Evolutionary conservation across 1,140 invertebrate genomes (phyloP).

Genomic region (Limonius californicus): DNA sequence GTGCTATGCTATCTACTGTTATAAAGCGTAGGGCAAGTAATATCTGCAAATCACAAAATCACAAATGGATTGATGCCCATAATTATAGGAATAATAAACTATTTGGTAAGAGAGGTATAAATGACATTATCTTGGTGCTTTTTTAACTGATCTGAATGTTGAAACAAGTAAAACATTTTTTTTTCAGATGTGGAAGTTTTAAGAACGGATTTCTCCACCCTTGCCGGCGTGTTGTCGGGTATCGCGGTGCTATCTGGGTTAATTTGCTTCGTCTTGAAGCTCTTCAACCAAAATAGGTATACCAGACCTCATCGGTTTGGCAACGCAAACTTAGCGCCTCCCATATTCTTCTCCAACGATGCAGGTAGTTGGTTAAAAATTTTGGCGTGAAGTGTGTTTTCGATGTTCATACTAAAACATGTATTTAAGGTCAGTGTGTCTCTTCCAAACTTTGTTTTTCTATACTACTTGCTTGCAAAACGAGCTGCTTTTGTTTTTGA

Average conservation of each 20-base stretch:
- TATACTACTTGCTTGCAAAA: neutral
- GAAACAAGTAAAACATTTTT: no score
- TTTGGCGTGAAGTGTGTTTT: neutral
- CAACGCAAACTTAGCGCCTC: constrained; percentile 75
- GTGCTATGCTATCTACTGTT: no score
- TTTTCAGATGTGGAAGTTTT: constrained; percentile 72
- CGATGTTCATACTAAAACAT: no score
- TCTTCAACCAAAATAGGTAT: constrained; percentile 70
- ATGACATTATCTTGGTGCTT: no score
- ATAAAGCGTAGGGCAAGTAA: no score
- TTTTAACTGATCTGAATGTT: no score
- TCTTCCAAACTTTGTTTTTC: neutral
- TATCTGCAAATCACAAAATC: no score
- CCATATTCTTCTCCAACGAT: constrained; percentile 77
- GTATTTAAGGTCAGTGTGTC: constrained; percentile 2
- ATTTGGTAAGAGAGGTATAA: no score
- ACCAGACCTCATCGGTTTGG: constrained; percentile 68
- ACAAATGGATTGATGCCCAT: no score
- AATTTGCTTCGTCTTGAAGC: constrained; percentile 80
- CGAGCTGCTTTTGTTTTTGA: neutral
- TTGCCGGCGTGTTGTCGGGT: constrained; percentile 75
- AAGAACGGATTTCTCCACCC: constrained; percentile 75
- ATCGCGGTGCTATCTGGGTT: constrained; percentile 77
- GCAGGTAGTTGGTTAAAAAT: constrained; percentile 53
- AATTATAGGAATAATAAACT: no score